Conservation (phyloP, 2,113 vertebrate genomes). For the Poecilia latipinna region DNA sequence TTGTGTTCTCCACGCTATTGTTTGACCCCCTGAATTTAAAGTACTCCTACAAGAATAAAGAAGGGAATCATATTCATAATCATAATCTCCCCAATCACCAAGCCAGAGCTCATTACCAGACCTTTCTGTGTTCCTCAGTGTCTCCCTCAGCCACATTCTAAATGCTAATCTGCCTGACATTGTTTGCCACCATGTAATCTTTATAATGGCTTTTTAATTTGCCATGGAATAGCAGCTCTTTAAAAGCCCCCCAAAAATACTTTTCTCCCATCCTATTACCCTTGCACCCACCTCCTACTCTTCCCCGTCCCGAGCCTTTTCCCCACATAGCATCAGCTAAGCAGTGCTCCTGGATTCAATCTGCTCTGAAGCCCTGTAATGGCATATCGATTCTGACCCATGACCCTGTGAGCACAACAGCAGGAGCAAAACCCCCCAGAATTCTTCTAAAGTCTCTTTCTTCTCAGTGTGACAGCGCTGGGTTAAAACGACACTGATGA, state of each 20-base stretch:
- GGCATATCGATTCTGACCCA: constrained; percentile 67
- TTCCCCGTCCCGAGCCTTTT: not conserved
- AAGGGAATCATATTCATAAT: constrained; percentile 78
- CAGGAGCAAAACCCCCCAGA: constrained; percentile 29
- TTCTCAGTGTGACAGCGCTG: constrained; percentile 51
- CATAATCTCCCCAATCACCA: constrained; percentile 76
- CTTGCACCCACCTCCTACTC: constrained; percentile 28
- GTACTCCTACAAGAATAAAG: constrained; percentile 70
- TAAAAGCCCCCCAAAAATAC: constrained; percentile 63
- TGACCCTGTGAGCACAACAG: constrained; percentile 51
- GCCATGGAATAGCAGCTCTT: constrained; percentile 78
- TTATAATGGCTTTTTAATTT: constrained; percentile 83
- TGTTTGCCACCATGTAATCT: constrained; percentile 80
- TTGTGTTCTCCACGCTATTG: constrained; percentile 63
- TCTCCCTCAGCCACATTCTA: constrained; percentile 73
- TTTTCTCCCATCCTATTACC: constrained; percentile 59
- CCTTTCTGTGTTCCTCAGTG: constrained; percentile 73
- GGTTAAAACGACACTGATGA: constrained; percentile 68
- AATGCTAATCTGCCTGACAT: constrained; percentile 81
- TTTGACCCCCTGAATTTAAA: constrained; percentile 71
- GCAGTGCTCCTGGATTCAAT: constrained; percentile 31
- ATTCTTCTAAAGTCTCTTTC: constrained; percentile 51
- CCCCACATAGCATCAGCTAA: constrained; percentile 27
- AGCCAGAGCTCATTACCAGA: constrained; percentile 79
- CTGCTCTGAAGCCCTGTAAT: constrained; percentile 50